Percentiles rank a stretch among this genome's conserved stretches.
phyloP scores from a whole-genome alignment of 2,888 invertebrate species.

The Adelphocoris suturalis region DNA sequence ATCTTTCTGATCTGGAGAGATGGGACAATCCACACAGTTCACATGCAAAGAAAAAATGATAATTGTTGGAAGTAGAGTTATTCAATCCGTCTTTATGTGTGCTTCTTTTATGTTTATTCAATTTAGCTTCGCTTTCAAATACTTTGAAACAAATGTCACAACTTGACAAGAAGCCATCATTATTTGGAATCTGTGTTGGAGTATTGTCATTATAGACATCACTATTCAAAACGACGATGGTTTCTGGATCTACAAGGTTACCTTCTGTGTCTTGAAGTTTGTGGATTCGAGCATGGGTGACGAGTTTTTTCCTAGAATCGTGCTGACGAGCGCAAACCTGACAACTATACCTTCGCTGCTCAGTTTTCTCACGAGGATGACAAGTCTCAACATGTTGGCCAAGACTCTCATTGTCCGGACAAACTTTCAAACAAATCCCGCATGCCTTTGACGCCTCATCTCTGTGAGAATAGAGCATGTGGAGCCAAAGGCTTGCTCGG shows the following conservation, averaged over 20 bases:
- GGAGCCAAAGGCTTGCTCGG: constrained; percentile 81
- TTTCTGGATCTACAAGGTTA: constrained; percentile 77
- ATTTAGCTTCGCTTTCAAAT: constrained; percentile 79
- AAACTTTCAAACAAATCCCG: constrained; percentile 81
- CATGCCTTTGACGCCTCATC: constrained; percentile 81
- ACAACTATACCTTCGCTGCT: constrained; percentile 77
- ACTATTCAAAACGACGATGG: constrained; percentile 77
- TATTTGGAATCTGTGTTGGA: constrained; percentile 65
- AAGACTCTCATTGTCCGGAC: constrained; percentile 80
- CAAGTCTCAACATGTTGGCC: constrained; percentile 80
- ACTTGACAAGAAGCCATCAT: constrained; percentile 76
- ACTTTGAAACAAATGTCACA: constrained; percentile 80
- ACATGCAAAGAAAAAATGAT: constrained; percentile 77
- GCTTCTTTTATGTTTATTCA: constrained; percentile 80
- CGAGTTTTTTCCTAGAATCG: constrained; percentile 80
- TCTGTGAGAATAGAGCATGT: constrained; percentile 81
- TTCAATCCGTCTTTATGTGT: constrained; percentile 76
- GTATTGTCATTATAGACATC: constrained; percentile 75
- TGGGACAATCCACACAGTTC: constrained; percentile 80
- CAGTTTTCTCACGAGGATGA: constrained; percentile 77
- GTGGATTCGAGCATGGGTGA: constrained; percentile 81
- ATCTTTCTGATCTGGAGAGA: constrained; percentile 80
- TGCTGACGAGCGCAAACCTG: constrained; percentile 81
- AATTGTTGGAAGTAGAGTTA: constrained; percentile 66
- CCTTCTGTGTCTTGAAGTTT: constrained; percentile 79